Evolutionary conservation across 2,797 vertebrate species (phyloP).

Genomic region (Cyclopterus lumpus): DNA sequence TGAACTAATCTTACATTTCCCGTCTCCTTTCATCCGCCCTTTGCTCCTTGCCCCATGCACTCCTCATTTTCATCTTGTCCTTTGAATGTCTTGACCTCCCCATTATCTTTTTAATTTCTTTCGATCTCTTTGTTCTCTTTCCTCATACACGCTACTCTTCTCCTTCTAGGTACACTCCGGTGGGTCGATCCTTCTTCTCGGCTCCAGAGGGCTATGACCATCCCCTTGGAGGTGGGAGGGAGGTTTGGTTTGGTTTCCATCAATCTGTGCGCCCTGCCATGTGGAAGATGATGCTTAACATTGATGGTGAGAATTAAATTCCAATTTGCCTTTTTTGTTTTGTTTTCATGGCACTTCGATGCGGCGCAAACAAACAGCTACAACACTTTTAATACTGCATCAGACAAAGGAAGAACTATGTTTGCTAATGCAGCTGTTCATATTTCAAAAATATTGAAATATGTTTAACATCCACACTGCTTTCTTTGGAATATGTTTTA

Average conservation of each 20-base stretch:
- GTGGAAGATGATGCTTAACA: slow-evolving; percentile 99
- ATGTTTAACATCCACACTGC: not conserved
- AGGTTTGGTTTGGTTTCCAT: slow-evolving; percentile 99
- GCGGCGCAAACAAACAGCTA: not conserved
- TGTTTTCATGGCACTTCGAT: not conserved
- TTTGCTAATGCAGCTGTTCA: not conserved
- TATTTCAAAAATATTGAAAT: slow-evolving; percentile 1
- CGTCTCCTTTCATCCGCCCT: not conserved
- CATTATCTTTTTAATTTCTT: not conserved
- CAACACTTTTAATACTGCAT: not conserved
- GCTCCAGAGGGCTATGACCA: slow-evolving; percentile 98
- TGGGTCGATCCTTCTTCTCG: slow-evolving; percentile 98
- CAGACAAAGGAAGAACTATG: not conserved
- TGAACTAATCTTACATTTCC: slow-evolving; percentile 26
- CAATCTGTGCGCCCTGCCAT: slow-evolving; percentile 98
- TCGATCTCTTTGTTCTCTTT: not conserved
- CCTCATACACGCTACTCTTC: slow-evolving; percentile 1
- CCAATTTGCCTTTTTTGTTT: not conserved
- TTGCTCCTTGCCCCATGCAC: not conserved
- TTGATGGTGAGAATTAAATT: slow-evolving; percentile 89
- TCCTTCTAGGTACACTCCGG: slow-evolving; percentile 92
- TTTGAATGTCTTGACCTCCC: not conserved
- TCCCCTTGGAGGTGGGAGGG: slow-evolving; percentile 95
- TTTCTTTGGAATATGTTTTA: slow-evolving; percentile 8
- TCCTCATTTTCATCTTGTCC: not conserved